Percentiles rank a stretch among this genome's conserved stretches.
Evolutionary conservation across 2,113 vertebrate species (phyloP).

Genomic region (Ceratotherium simum): DNA sequence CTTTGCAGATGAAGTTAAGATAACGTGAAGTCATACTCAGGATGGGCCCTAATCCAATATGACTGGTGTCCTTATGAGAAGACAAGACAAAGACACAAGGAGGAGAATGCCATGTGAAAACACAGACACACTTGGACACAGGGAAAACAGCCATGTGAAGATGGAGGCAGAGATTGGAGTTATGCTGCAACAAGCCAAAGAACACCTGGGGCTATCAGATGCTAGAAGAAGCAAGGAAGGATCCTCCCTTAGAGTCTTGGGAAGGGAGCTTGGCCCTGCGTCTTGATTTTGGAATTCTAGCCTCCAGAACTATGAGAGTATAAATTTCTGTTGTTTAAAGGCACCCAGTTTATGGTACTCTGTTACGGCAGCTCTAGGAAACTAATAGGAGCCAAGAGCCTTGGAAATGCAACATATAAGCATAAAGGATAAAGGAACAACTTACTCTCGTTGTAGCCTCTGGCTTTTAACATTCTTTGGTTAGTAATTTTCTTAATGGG

Average conservation of each 20-base stretch:
- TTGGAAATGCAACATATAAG: not conserved
- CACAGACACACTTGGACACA: not conserved
- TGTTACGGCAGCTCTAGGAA: not conserved
- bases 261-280: not conserved
- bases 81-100: not conserved
- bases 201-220: not conserved
- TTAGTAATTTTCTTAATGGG: conserved; percentile 31
- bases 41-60: not conserved
- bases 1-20: not conserved
- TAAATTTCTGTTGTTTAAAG: conserved; percentile 41
- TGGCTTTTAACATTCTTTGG: not conserved
- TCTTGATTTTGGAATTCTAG: not conserved
- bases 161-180: not conserved
- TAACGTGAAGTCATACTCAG: not conserved
- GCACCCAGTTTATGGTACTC: not conserved
- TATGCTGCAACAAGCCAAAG: not conserved
- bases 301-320: not conserved
- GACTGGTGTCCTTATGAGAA: not conserved
- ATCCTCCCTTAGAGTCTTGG: not conserved
- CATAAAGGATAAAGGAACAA: not conserved
- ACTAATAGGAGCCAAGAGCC: not conserved
- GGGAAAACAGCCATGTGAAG: not conserved
- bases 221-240: not conserved
- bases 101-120: not conserved
- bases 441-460: not conserved